Base-by-base conservation (phyloP, 2,113 vertebrate species). In the Felis catus region DNA sequence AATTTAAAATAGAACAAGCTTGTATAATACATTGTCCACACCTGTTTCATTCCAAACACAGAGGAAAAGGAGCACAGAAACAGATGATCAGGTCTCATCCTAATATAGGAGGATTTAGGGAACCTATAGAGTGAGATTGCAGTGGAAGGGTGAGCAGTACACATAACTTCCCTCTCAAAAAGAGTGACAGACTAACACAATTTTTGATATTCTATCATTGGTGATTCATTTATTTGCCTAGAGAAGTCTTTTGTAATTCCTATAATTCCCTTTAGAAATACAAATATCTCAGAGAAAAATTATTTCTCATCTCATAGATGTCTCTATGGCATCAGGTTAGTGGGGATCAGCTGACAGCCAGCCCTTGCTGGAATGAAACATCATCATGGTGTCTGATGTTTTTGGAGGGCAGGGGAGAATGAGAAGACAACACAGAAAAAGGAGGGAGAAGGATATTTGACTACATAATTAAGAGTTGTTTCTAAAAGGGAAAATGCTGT, bases 1-100 rank as follows among this genome's bases (percentile, higher is more conserved):
- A n/a, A 91, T 88, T 80, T 96, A 84, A 92, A 95, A 89, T 31
- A 93, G 58, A 88, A 91, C 10, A 25, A 93, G 48, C 25, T 76
- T 83, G 41, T 19, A 45, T 41, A 68, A 89, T 61, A 31, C n/a
- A 78, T 9, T 48, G 45, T 25, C 48, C 83, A 89, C 48, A 55
- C 78, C 45, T 80, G 25, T 68, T 36, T 92, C 39, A 39, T 55
- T 39, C 66, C 48, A 83, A 82, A 66, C 9, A 33, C 55, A 94
- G 76, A 82, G 41, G 48, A 53, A 74, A 65, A 29, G n/a, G 23
- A 70, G 45, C 58, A 39, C 0, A 70, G 70, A 87, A 70, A 36
- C 55, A 88, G 55, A 53, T 70, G 53, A 92, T n/a, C 27, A 76
- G 31, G 48, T 41, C 65, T 84, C 36, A 39, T 0, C 58, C 13